Conservation (phyloP, 2,113 vertebrate genomes). For the Nycticebus coucang region DNA sequence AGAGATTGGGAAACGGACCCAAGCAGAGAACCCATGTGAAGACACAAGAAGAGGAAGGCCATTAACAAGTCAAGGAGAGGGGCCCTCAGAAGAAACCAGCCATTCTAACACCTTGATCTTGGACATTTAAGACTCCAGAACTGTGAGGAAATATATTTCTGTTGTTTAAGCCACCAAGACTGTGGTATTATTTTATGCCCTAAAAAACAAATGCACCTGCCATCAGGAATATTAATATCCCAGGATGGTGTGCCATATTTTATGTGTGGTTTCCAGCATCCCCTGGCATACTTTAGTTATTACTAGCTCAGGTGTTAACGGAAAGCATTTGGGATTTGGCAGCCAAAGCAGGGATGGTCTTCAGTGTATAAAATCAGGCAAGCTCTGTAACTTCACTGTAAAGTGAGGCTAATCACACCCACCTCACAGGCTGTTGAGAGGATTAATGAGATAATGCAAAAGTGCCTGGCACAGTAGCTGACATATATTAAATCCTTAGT, state of each 20-base stretch:
- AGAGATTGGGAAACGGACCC: background rate
- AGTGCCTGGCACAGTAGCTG: conserved; percentile 52
- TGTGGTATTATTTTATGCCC: background rate
- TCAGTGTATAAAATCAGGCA: conserved; percentile 44
- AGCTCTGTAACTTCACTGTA: background rate
- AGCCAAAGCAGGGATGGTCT: background rate
- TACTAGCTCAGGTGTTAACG: background rate
- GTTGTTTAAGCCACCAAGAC: background rate
- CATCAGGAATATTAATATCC: background rate
- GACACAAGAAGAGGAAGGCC: background rate
- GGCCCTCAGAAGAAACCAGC: background rate
- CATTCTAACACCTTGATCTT: background rate
- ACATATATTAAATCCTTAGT: conserved; percentile 39
- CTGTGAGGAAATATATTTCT: background rate
- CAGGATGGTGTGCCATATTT: background rate
- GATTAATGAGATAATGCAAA: conserved; percentile 45
- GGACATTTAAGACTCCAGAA: background rate
- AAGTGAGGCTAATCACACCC: conserved; percentile 24
- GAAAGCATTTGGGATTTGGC: conserved; percentile 35
- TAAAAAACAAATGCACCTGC: background rate
- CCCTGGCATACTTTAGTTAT: background rate
- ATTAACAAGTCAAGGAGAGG: background rate
- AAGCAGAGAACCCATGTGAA: background rate
- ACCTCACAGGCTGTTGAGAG: background rate
- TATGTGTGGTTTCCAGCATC: background rate